Conservation (phyloP, 2,888 invertebrate species). For the Bellardia pandia region DNA sequence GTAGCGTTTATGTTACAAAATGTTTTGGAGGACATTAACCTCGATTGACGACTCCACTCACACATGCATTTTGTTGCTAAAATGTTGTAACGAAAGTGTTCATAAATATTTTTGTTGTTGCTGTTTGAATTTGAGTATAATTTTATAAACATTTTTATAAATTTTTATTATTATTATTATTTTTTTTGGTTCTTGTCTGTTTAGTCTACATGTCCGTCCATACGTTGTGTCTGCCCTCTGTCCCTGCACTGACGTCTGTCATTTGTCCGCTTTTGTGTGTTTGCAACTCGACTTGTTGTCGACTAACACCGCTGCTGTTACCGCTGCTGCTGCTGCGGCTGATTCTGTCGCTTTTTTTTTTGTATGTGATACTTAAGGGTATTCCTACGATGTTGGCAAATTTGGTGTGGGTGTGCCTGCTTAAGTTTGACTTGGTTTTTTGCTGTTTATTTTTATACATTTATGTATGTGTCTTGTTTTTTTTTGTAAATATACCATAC, state of each 20-base stretch:
- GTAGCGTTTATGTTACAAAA: slow-evolving; percentile 70
- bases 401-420: slow-evolving; percentile 74
- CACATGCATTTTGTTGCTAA: slow-evolving; percentile 37
- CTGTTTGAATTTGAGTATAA: slow-evolving; percentile 65
- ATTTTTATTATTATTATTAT: slow-evolving; percentile 43
- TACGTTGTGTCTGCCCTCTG: slow-evolving; percentile 8
- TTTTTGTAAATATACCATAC: slow-evolving; percentile 49
- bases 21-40: slow-evolving; percentile 77
- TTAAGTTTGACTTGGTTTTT: slow-evolving; percentile 69
- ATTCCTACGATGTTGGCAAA: slow-evolving; percentile 54
- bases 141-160: slow-evolving; percentile 55
- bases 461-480: slow-evolving; percentile 27
- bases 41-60: slow-evolving; percentile 73
- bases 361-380: slow-evolving; percentile 64
- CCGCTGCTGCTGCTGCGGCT: slow-evolving; percentile 2
- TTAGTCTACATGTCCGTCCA: slow-evolving; percentile 43
- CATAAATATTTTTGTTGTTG: neutral
- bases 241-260: slow-evolving; percentile 3
- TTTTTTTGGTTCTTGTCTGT: slow-evolving; percentile 64
- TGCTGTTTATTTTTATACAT: slow-evolving; percentile 42
- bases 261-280: slow-evolving; percentile 47
- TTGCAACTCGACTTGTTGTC: slow-evolving; percentile 47
- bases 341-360: neutral
- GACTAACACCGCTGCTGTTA: slow-evolving; percentile 1
- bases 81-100: too few relatives aligned